Conservation (phyloP, 37 sponge, comb jelly and placozoan genomes). For the Spongilla lacustris region DNA sequence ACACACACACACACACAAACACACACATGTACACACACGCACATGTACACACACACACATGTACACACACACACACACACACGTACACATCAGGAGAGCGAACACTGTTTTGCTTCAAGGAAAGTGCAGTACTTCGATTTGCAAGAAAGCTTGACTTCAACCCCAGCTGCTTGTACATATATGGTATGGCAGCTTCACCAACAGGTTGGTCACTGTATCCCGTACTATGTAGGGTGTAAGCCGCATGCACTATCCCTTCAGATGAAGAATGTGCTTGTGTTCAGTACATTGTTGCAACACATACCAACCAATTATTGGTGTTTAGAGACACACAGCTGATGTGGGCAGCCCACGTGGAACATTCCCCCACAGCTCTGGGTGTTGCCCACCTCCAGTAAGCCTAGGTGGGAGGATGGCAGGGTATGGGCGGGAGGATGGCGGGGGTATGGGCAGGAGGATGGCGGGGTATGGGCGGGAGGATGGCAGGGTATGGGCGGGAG, state of each 20-base stretch:
- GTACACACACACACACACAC: neutral
- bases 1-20: neutral
- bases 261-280: constrained; percentile 22
- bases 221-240: neutral
- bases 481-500: too few species aligned
- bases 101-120: constrained; percentile 71
- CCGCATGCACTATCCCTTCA: neutral
- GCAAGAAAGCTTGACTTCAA: constrained; percentile 80
- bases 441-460: too few species aligned
- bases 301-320: constrained; percentile 47
- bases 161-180: constrained; percentile 38
- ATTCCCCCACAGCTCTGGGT: constrained; percentile 44
- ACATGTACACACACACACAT: neutral
- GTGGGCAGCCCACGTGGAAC: constrained; percentile 65
- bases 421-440: neutral
- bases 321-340: constrained; percentile 48
- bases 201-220: neutral
- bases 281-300: constrained; percentile 62
- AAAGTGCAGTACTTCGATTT: constrained; percentile 72
- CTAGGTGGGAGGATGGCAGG: too few species aligned
- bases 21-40: neutral
- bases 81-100: constrained; percentile 57
- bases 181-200: neutral
- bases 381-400: constrained; percentile 53
- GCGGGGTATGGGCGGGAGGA: neutral